A percentile compares a stretch with the other conserved stretches of the same genome.
Evolutionary conservation across 2,113 vertebrate species (phyloP).

Genomic region (Butorides virescens): DNA sequence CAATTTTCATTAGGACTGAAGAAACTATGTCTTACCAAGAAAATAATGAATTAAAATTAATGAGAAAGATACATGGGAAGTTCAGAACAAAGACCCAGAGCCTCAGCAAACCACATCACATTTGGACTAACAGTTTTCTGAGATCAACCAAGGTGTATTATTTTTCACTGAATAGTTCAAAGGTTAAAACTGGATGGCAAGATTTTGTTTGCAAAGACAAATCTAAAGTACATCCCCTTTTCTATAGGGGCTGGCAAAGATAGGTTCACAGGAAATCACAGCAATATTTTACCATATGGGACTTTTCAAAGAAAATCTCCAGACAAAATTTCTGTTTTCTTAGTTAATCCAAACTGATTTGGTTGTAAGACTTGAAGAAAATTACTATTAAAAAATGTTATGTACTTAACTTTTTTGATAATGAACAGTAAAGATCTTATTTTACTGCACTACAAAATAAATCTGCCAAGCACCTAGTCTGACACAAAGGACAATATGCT

Average conservation of each 20-base stretch:
- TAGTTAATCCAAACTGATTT: background rate
- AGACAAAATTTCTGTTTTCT: background rate
- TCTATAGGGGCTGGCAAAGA: background rate
- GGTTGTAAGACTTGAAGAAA: background rate
- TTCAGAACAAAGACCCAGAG: background rate
- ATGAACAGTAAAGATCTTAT: background rate
- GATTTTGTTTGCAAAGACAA: background rate
- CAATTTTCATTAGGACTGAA: background rate
- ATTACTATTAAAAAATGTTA: background rate
- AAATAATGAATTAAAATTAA: background rate
- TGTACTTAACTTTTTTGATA: background rate
- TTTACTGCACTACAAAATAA: background rate
- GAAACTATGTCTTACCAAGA: background rate
- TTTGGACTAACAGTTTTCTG: background rate
- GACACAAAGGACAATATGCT: background rate
- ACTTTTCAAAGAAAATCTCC: slow-evolving; percentile 10
- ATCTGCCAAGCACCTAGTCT: background rate
- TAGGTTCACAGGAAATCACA: background rate
- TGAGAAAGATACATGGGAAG: background rate
- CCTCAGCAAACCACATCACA: background rate
- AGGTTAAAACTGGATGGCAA: background rate
- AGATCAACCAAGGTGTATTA: background rate
- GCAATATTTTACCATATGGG: background rate
- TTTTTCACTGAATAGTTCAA: background rate
- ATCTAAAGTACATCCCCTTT: background rate